Conservation (phyloP, 2,797 vertebrate species). For the Cyprinodon diabolis region DNA sequence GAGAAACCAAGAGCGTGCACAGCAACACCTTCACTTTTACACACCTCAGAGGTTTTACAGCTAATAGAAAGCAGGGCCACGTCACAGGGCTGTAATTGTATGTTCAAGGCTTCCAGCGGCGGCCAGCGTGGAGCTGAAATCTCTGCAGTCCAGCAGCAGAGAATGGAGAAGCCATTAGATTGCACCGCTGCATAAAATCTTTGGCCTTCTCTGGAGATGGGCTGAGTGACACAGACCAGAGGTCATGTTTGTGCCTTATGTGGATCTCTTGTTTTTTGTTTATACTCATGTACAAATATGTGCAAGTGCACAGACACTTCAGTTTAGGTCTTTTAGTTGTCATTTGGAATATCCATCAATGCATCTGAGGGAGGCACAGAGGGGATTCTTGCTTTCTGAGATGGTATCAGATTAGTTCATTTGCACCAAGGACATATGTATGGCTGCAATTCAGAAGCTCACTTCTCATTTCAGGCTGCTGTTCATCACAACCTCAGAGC, state of each 20-base stretch:
- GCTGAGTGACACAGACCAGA: slow-evolving; percentile 32
- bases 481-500: slow-evolving; percentile 48
- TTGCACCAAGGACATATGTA: slow-evolving; percentile 44
- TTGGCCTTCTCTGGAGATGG: slow-evolving; percentile 46
- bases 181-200: slow-evolving; percentile 57
- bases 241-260: slow-evolving; percentile 36
- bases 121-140: slow-evolving; percentile 44
- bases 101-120: slow-evolving; percentile 54
- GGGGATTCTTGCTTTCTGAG: slow-evolving; percentile 61
- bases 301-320: slow-evolving; percentile 26
- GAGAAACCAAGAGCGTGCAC: background rate
- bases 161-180: slow-evolving; percentile 60
- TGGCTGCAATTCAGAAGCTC: slow-evolving; percentile 44
- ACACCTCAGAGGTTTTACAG: slow-evolving; percentile 56
- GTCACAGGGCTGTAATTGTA: slow-evolving; percentile 59
- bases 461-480: slow-evolving; percentile 34
- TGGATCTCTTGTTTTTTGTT: slow-evolving; percentile 23
- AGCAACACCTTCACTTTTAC: slow-evolving; percentile 33
- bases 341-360: slow-evolving; percentile 59
- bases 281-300: slow-evolving; percentile 15
- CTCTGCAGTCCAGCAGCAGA: slow-evolving; percentile 37
- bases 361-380: slow-evolving; percentile 45
- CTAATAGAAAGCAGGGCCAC: slow-evolving; percentile 36
- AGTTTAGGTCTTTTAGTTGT: slow-evolving; percentile 58
- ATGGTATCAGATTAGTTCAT: slow-evolving; percentile 34